A percentile compares a stretch with the other conserved stretches of the same genome.
Conservation (phyloP, 2,113 vertebrate genomes). For the Burhinus bistriatus region DNA sequence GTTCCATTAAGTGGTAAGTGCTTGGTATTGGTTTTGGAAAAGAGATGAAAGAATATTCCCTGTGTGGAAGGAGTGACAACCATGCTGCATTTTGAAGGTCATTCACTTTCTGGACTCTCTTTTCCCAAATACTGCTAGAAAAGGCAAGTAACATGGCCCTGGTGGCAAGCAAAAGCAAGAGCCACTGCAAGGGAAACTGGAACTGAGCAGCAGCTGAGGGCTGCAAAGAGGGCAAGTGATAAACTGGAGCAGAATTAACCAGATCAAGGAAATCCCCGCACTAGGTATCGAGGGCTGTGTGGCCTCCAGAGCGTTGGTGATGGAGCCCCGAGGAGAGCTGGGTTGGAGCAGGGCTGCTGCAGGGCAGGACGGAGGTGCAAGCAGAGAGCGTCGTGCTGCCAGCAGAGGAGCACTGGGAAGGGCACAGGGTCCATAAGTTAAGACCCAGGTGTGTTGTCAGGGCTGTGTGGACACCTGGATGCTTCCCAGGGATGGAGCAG, state of each 20-base stretch:
- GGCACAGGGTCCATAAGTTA: fast-evolving
- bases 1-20: background rate
- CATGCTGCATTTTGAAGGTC: background rate
- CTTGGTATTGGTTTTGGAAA: background rate
- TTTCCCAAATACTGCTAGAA: background rate
- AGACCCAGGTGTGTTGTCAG: background rate
- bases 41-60: background rate
- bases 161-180: background rate
- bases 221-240: background rate
- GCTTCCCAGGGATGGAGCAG: background rate
- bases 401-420: background rate
- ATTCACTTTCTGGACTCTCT: background rate
- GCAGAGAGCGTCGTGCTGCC: background rate
- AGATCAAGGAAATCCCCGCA: background rate
- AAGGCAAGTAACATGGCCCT: background rate
- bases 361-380: background rate
- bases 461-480: background rate
- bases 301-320: fast-evolving
- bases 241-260: background rate
- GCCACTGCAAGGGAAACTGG: background rate
- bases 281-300: background rate
- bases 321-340: fast-evolving
- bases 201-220: background rate
- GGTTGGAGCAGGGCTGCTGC: background rate
- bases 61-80: background rate